Base-by-base conservation (phyloP, 2,113 vertebrate genomes). In the Ptyas mucosa region DNA sequence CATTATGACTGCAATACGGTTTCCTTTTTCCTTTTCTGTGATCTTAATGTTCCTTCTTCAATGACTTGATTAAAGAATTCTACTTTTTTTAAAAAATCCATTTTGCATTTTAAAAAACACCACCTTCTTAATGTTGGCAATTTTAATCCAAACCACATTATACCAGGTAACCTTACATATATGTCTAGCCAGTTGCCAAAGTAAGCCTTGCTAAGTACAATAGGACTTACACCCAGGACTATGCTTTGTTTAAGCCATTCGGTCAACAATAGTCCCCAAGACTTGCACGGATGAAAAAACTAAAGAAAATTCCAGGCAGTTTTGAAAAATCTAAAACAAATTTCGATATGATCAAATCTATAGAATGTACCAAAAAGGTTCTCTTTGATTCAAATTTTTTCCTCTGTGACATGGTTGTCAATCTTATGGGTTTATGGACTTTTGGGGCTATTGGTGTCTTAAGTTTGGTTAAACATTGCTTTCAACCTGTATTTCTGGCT, bases 241-340 rank as follows among this genome's bases (percentile, higher is more conserved):
- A 14, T 2, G 39, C 10, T 21, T 58, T 26, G 54, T 20, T 46
- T 90, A 54, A 57, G 20, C 91, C 90, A 6, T 58, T 92, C 54
- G 96, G 90, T 93, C 94, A 51, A 11, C 39, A 49, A 34, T 51
- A 92, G 87, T 94, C 39, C 91, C 87, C 89, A 90, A 94, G 93
- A 85, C 46, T 23, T 0, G 3, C 54, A 85, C 43, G 8, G 61
- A 85, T 52, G 26, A 26, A 46, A 58, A 58, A 49, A 85, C 89
- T 90, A n/a, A 95, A 88, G 90, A 96, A 94, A 15, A 8, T 91
- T 20, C 91, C 92, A 95, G 95, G 91, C 26, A 64, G 53, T 4
- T 95, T 95, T 95, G 95, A 94, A 95, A 90, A 88, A 96, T 89
- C 46, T 91, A 94, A 94, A 23, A 43, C 93, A 96, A 97, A 95